Evolutionary conservation across 2,888 invertebrate species (phyloP), one percentile per base, ranked within the genome.

Genomic region (Himalopsyche kuldschensis): DNA sequence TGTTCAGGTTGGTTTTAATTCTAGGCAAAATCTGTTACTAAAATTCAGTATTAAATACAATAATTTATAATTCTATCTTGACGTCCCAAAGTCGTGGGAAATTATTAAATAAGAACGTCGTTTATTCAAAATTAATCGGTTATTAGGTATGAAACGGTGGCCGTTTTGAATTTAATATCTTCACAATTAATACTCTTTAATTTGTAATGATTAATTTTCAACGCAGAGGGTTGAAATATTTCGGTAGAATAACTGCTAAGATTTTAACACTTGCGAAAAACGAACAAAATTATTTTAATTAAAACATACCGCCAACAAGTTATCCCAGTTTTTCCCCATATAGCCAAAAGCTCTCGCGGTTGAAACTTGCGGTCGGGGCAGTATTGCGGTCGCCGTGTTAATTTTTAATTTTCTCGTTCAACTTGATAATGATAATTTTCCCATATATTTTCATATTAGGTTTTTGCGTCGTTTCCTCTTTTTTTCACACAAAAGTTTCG

Each of bases 331-430:
- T 69, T 69, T 69, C 24, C 24, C 2, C 20, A 27, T 27, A 69
- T 15, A 69, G 8, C 69, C 8, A 30, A 69, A 69, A 27, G 69
- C 69, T 27, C 10, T 27, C 15, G 69, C 69, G 69, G 69, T 30
- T 27, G 17, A 69, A 69, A 69, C 69, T 69, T 69, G 69, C 69
- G 69, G 69, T 15, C 8, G 79, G 17, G 20, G 35, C 32, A 32
- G 41, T 63, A 69, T 47, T 31, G 47, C 41, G 82, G 69, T 55
- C 82, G 81, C n/a, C 41, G 82, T 75, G 81, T 84, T 84, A 84
- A 84, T 84, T 82, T 84, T 84, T 84, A 84, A 84, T 84, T 84
- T 84, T 82, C 79, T 48, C 82, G 77, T 82, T 80, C 75, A 79
- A 81, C 81, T 77, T 79, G 20, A 81, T 79, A 76, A 76, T 79